phyloP scores from a whole-genome alignment of 2,797 vertebrate genomes.

The Tarsius wallacei region DNA sequence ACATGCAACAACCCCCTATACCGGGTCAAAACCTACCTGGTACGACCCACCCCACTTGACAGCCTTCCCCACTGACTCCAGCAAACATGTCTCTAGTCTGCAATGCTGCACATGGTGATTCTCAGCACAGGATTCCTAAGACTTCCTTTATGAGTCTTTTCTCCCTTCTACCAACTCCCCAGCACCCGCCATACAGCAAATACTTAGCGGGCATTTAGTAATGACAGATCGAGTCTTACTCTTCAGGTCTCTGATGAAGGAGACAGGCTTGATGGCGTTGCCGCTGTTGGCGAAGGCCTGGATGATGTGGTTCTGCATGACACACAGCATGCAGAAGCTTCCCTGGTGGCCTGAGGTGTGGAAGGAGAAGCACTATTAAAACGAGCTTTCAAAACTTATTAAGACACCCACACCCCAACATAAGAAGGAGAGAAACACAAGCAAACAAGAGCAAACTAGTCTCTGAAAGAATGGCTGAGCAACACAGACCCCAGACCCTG shows the following conservation, averaged over 20 bases:
- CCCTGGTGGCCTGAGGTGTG: slow-evolving; percentile 94
- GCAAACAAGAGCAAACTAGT: neutral
- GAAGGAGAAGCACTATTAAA: neutral
- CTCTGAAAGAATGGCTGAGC: neutral
- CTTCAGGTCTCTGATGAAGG: slow-evolving; percentile 97
- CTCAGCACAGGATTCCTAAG: neutral
- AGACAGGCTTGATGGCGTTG: slow-evolving; percentile 97
- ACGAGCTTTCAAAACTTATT: rapidly evolving
- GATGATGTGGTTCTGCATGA: slow-evolving; percentile 98
- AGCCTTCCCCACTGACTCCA: neutral
- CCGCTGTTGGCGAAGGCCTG: slow-evolving; percentile 98
- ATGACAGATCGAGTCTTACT: slow-evolving; percentile 92
- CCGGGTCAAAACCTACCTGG: neutral
- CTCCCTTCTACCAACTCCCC: no score
- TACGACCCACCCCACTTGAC: neutral
- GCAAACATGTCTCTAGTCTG: rapidly evolving
- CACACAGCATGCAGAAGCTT: slow-evolving; percentile 98
- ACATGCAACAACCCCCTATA: rapidly evolving
- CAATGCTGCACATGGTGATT: no score
- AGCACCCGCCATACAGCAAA: rapidly evolving
- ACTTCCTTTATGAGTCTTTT: neutral
- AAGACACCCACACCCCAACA: no score
- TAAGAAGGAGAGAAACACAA: neutral
- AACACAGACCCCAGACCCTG: neutral
- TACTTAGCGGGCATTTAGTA: neutral